phyloP scores from a whole-genome alignment of 2,888 invertebrate species.

The Muscina levida region DNA sequence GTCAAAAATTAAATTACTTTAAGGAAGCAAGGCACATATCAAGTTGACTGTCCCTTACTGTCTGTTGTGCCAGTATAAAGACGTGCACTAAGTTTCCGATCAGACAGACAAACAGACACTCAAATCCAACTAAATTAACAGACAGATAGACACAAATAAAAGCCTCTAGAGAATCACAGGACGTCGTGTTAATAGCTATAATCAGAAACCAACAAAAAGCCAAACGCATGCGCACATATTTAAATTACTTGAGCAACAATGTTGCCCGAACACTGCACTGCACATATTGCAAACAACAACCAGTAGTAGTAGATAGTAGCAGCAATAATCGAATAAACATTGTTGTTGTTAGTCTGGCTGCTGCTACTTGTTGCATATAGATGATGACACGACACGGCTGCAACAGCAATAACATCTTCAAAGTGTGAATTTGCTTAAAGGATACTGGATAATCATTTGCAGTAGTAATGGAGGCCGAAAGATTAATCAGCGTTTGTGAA shows the following conservation, averaged over 20 bases:
- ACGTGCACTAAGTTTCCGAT: no score
- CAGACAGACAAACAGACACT: neutral
- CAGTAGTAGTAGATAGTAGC: constrained; percentile 6
- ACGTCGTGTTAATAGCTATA: constrained; percentile 19
- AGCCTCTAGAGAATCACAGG: neutral
- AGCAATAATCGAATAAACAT: constrained; percentile 16
- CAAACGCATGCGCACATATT: constrained; percentile 31
- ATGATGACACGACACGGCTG: neutral
- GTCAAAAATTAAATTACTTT: no score
- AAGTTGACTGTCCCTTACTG: no score
- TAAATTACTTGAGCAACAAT: constrained; percentile 60
- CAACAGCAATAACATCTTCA: neutral
- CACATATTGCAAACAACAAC: constrained; percentile 3
- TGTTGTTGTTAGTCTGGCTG: neutral
- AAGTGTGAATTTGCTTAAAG: no score
- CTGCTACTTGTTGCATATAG: no score
- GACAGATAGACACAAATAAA: constrained; percentile 3
- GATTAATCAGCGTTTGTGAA: no score
- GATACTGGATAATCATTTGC: no score
- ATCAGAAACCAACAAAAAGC: neutral
- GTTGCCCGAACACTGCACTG: no score
- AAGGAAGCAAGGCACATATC: no score
- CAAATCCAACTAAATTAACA: neutral
- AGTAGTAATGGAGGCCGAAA: no score
- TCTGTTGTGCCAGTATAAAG: no score